Percentiles rank a stretch among this genome's conserved stretches.
phyloP scores from a whole-genome alignment of 2,888 invertebrate genomes.

The Cyclophora punctaria region DNA sequence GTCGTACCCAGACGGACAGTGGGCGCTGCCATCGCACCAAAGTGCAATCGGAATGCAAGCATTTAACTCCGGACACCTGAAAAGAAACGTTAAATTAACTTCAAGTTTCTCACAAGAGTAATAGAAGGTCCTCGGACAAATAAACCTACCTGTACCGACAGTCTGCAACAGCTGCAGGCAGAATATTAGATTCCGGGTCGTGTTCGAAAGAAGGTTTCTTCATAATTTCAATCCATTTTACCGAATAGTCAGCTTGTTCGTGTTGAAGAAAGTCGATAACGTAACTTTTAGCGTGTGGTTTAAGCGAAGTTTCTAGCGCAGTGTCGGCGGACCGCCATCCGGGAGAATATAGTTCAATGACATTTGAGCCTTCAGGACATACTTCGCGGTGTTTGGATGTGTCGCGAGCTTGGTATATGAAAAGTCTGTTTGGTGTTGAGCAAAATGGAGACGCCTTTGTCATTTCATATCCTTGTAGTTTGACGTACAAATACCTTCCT shows the following conservation, averaged over 20 bases:
- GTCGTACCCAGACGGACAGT: conserved; percentile 88
- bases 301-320: conserved; percentile 57
- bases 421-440: conserved; percentile 80
- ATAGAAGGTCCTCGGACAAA: conserved; percentile 3
- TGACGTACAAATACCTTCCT: conserved; percentile 82
- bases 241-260: conserved; percentile 82
- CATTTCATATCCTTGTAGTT: conserved; percentile 79
- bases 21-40: conserved; percentile 87
- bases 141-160: conserved; percentile 80
- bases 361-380: conserved; percentile 76
- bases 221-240: conserved; percentile 86
- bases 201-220: conserved; percentile 75
- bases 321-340: conserved; percentile 77
- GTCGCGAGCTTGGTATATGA: conserved; percentile 81
- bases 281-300: conserved; percentile 80
- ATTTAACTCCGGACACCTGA: conserved; percentile 85
- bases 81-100: conserved; percentile 7
- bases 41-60: conserved; percentile 85
- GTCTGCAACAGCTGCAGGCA: conserved; percentile 69
- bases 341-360: conserved; percentile 81
- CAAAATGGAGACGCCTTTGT: conserved; percentile 70
- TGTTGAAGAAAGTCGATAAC: conserved; percentile 84
- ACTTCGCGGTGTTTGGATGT: conserved; percentile 78
- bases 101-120: conserved; percentile 1
- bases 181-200: conserved; percentile 66